Evolutionary conservation across 2,888 invertebrate genomes (phyloP).

Genomic region (Andrena fulva): DNA sequence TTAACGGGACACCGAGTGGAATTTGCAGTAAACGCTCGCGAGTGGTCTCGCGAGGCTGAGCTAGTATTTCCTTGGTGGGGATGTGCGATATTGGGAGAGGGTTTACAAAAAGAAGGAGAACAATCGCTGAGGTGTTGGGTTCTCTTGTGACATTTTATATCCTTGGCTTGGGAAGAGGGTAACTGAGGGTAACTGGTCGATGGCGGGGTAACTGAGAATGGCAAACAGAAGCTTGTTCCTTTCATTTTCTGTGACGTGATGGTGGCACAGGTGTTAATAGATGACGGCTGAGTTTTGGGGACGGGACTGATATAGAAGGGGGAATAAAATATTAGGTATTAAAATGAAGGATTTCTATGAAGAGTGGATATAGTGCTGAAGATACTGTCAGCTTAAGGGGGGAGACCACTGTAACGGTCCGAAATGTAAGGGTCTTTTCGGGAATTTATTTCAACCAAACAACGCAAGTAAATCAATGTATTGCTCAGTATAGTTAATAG

Average conservation of each 20-base stretch:
- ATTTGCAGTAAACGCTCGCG: constrained; percentile 30
- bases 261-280: too few relatives aligned
- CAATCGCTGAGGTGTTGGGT: neutral
- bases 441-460: too few relatives aligned
- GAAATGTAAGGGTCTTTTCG: too few relatives aligned
- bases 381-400: too few relatives aligned
- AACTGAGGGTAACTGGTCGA: neutral
- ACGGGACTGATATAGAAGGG: too few relatives aligned
- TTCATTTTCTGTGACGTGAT: too few relatives aligned
- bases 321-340: neutral
- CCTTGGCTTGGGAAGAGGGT: neutral
- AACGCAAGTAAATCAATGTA: too few relatives aligned
- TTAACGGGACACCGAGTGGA: constrained; percentile 43
- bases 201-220: neutral
- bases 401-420: too few relatives aligned
- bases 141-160: neutral
- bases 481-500: too few relatives aligned
- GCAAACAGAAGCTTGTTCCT: neutral
- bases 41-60: neutral
- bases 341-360: neutral
- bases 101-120: neutral
- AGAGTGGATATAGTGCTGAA: neutral
- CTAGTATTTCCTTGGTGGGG: neutral
- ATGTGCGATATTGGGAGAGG: neutral
- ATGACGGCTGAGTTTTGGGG: too few relatives aligned